Evolutionary conservation across 2,797 vertebrate species (phyloP).

Genomic region (Labeo calbasu): DNA sequence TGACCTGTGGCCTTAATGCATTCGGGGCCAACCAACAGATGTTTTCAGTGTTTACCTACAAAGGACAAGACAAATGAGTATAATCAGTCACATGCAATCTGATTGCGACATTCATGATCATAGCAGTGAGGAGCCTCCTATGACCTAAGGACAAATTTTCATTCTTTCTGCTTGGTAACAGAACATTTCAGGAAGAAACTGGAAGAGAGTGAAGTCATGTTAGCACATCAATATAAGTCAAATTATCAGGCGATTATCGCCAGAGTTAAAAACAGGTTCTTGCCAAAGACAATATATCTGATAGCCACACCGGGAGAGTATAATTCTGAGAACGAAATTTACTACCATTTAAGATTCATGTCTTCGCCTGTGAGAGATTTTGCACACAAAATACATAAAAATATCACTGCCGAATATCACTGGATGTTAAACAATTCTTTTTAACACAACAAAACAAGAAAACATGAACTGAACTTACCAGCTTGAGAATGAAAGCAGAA

Average conservation of each 20-base stretch:
- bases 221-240: constrained; percentile 38
- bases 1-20: constrained; percentile 41
- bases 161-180: constrained; percentile 9
- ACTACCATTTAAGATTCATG: neutral
- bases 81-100: constrained; percentile 44
- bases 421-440: neutral
- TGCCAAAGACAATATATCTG: constrained; percentile 44
- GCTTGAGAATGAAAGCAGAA: constrained; percentile 57
- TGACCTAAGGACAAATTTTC: constrained; percentile 1
- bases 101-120: constrained; percentile 20
- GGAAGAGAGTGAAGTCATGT: constrained; percentile 37
- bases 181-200: constrained; percentile 35
- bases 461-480: constrained; percentile 69
- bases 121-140: constrained; percentile 12
- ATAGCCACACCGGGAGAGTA: constrained; percentile 19
- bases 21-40: constrained; percentile 33
- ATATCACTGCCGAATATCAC: neutral
- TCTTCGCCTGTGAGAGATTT: neutral
- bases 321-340: constrained; percentile 12
- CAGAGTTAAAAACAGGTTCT: constrained; percentile 29
- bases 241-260: constrained; percentile 27
- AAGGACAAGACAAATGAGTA: constrained; percentile 27
- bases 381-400: neutral
- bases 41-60: constrained; percentile 64
- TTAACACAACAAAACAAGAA: constrained; percentile 8